Evolutionary conservation across 2,113 vertebrate species (phyloP).

Genomic region (Anseranas semipalmata): DNA sequence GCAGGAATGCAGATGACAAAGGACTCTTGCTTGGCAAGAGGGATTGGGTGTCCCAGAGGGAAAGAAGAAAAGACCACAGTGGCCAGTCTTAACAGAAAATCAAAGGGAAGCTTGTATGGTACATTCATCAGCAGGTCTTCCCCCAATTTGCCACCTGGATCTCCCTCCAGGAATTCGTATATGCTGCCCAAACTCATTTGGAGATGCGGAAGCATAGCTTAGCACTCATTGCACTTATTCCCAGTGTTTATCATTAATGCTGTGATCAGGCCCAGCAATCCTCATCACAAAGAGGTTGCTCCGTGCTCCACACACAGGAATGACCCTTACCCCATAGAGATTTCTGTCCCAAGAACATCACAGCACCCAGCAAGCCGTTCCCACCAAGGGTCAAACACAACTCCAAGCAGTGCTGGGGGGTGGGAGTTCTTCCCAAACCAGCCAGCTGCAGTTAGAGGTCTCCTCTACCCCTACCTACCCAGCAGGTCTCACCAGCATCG

Average conservation of each 20-base stretch:
- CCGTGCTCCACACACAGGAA: accelerated
- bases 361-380: neutral
- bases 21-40: neutral
- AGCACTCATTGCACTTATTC: neutral
- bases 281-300: neutral
- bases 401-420: neutral
- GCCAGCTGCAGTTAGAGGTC: neutral
- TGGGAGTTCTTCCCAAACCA: neutral
- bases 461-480: neutral
- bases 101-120: neutral
- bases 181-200: neutral
- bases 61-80: neutral
- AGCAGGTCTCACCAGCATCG: neutral
- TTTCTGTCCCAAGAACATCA: neutral
- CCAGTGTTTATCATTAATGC: neutral
- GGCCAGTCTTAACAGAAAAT: neutral
- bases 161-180: neutral
- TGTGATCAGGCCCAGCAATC: neutral
- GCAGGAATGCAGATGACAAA: neutral
- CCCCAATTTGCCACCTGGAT: neutral
- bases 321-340: accelerated
- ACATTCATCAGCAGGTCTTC: neutral
- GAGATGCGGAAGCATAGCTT: neutral
- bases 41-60: neutral
- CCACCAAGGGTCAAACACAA: accelerated